Evolutionary conservation across 2,797 vertebrate species (phyloP), one percentile per base, ranked within the genome.

Genomic region (Lutjanus argentimaculatus): DNA sequence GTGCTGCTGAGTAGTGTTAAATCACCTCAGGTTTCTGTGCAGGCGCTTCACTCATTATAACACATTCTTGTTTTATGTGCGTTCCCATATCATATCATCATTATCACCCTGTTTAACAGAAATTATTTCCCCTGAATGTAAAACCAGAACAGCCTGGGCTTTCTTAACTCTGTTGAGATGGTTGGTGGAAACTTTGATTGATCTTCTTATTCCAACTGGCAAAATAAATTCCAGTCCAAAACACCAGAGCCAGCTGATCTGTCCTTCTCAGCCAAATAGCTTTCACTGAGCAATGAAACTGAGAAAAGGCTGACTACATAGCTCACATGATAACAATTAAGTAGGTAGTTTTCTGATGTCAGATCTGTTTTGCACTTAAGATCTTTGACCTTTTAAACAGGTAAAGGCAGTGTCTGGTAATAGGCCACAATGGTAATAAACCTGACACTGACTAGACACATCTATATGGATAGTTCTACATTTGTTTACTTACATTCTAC

Each of bases 171-270:
- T 68, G 63, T 11, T 16, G 75, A 67, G 22, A 59, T 40, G 22
- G 11, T 40, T 51, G 17, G 42, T 62, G 77, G 77, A 73, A 75
- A 83, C 16, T 51, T 48, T 43, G 11, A 75, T 16, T 68, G 12
- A 36, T 72, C 7, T 51, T 65, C 13, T 64, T 40, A 17, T 43
- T 77, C 48, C 75, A 67, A 51, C 53, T 61, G 51, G 42, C 69
- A 61, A 73, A 53, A 76, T 58, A 49, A 59, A 67, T 67, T 81
- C 66, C 66, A 70, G 52, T 19, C 21, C 19, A 46, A 67, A 48
- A 63, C 22, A 40, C 22, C 40, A 58, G 79, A 14, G 52, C 67
- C 83, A 67, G 64, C 17, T 22, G 71, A 67, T 48, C 21, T 52
- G 21, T 11, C 40, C 48, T 55, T 63, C 13, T 40, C 14, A 48